Percentiles rank a stretch among this genome's conserved stretches.
phyloP scores from a whole-genome alignment of 2,113 vertebrate species.

The Parus major region DNA sequence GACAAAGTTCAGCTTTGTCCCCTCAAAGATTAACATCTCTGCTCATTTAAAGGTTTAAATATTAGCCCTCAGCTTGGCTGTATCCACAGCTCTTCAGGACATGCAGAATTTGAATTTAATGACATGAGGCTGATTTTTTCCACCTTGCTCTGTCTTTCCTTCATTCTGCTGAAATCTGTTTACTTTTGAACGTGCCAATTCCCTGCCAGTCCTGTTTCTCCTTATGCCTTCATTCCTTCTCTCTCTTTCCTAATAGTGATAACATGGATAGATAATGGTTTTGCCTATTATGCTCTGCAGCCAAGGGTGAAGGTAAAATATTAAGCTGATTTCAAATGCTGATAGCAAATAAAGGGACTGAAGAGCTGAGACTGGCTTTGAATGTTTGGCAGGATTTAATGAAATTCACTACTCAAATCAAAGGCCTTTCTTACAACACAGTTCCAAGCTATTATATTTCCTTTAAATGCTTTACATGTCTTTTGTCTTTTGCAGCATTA shows the following conservation, averaged over 20 bases:
- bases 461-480: neutral
- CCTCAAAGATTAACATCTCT: neutral
- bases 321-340: slow-evolving; percentile 31
- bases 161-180: slow-evolving; percentile 36
- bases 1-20: neutral
- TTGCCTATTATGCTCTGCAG: slow-evolving; percentile 11
- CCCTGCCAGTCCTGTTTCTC: neutral
- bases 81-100: neutral
- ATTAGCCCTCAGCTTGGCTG: neutral
- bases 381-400: slow-evolving; percentile 26
- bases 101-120: slow-evolving; percentile 10
- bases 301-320: slow-evolving; percentile 57
- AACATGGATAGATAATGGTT: slow-evolving; percentile 15
- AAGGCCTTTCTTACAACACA: neutral
- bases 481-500: neutral
- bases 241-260: neutral
- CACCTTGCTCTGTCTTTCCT: neutral
- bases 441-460: neutral
- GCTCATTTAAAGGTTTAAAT: slow-evolving; percentile 40
- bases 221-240: neutral
- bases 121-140: neutral
- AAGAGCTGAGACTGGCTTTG: neutral
- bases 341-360: slow-evolving; percentile 25
- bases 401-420: slow-evolving; percentile 43
- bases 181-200: neutral